Conservation (phyloP, 2,888 invertebrate species). For the Euspilapteryx auroguttella region DNA sequence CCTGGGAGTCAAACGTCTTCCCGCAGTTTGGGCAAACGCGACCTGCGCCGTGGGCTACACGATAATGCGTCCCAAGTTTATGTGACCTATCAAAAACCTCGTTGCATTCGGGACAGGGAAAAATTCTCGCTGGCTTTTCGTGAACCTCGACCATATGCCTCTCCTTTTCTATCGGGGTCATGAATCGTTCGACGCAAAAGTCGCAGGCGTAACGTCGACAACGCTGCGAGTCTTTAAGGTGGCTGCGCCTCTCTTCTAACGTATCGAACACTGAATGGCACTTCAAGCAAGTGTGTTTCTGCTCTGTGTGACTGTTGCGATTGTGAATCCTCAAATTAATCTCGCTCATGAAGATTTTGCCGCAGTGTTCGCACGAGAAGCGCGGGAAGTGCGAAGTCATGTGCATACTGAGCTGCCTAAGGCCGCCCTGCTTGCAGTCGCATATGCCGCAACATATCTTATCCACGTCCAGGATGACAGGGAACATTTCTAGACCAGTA, state of each 20-base stretch:
- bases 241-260: constrained; percentile 11
- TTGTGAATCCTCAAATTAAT: not conserved
- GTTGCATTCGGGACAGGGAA: constrained; percentile 15
- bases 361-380: constrained; percentile 2
- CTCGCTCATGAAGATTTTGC: constrained; percentile 1
- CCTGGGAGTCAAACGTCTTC: constrained; percentile 30
- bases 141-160: constrained; percentile 14
- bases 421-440: not conserved
- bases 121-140: constrained; percentile 8
- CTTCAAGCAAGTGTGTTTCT: constrained; percentile 11
- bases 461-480: constrained; percentile 1
- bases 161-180: constrained; percentile 11
- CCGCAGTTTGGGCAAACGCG: constrained; percentile 32
- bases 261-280: constrained; percentile 14
- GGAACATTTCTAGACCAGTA: not conserved
- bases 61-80: constrained; percentile 12
- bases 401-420: constrained; percentile 3
- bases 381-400: constrained; percentile 1
- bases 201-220: constrained; percentile 16
- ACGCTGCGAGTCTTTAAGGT: constrained; percentile 11
- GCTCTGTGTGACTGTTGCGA: constrained; percentile 9
- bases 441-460: constrained; percentile 3
- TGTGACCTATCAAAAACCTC: constrained; percentile 11
- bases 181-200: constrained; percentile 14
- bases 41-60: constrained; percentile 10